These are phyloP conservation scores for Nebria ingens DNA, from an alignment of 1,140 invertebrate genomes.

Conservation along the genomic window DNA sequence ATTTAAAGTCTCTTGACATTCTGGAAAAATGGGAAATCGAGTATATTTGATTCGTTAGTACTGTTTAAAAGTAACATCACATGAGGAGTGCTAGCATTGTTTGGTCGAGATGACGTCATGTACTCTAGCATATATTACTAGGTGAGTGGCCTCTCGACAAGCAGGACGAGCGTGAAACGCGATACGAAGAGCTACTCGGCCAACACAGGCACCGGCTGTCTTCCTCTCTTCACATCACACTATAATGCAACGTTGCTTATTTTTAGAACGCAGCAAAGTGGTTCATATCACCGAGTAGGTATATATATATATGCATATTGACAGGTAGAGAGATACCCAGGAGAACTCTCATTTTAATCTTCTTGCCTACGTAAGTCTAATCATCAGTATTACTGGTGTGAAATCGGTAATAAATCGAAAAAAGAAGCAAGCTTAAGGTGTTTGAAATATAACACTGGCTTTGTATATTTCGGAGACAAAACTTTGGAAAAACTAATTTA, in stretches of 20 bases:
- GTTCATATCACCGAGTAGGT: too few species aligned
- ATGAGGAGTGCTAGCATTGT: neutral
- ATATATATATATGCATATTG: too few species aligned
- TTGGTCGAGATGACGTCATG: neutral
- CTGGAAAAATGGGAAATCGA: too few species aligned
- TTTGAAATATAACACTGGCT: neutral
- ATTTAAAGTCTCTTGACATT: too few species aligned
- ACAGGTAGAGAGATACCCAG: too few species aligned
- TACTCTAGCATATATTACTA: neutral
- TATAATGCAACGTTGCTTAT: constrained; percentile 6
- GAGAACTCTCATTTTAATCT: too few species aligned
- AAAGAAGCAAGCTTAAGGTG: neutral
- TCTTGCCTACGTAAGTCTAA: too few species aligned
- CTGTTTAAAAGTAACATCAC: neutral
- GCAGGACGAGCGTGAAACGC: neutral
- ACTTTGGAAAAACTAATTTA: neutral
- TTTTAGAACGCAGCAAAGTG: neutral
- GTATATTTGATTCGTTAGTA: too few species aligned
- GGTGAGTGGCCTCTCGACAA: neutral
- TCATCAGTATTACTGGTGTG: neutral
- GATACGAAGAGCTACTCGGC: constrained; percentile 1
- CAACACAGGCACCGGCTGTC: neutral
- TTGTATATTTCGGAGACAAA: neutral
- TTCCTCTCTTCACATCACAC: neutral
- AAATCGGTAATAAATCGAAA: neutral